Conservation (phyloP, 2,888 invertebrate genomes). For the Cetonia aurata region DNA sequence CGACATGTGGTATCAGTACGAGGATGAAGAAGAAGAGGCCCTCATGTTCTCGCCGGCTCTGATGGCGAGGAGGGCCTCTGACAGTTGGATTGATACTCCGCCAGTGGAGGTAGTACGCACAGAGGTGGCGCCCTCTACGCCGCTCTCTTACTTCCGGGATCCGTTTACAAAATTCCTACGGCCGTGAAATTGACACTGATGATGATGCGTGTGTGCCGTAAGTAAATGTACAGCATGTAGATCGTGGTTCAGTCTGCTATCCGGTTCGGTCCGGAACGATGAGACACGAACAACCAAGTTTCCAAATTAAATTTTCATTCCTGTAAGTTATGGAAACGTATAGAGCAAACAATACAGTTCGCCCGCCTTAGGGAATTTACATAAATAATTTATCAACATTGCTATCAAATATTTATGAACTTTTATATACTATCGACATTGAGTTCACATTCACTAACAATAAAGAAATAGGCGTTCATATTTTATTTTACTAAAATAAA, state of each 20-base stretch:
- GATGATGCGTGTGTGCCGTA: constrained; percentile 29
- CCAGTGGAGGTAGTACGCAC: constrained; percentile 80
- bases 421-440: too few relatives aligned
- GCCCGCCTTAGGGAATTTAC: too few relatives aligned
- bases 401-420: too few relatives aligned
- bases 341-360: too few relatives aligned
- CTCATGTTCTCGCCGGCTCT: constrained; percentile 89
- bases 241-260: constrained; percentile 12
- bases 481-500: too few relatives aligned
- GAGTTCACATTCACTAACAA: too few relatives aligned
- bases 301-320: background rate
- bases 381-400: too few relatives aligned
- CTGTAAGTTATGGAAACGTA: too few relatives aligned
- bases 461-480: too few relatives aligned
- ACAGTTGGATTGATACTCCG: constrained; percentile 91
- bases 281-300: background rate
- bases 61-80: constrained; percentile 86
- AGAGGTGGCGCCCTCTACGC: background rate
- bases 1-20: constrained; percentile 78
- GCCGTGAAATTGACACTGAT: constrained; percentile 27
- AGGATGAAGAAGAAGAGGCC: constrained; percentile 87
- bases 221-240: constrained; percentile 42
- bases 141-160: background rate
- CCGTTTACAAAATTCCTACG: constrained; percentile 22
- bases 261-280: constrained; percentile 2